Conservation (phyloP, 2,797 vertebrate species). For the Melopsittacus undulatus region DNA sequence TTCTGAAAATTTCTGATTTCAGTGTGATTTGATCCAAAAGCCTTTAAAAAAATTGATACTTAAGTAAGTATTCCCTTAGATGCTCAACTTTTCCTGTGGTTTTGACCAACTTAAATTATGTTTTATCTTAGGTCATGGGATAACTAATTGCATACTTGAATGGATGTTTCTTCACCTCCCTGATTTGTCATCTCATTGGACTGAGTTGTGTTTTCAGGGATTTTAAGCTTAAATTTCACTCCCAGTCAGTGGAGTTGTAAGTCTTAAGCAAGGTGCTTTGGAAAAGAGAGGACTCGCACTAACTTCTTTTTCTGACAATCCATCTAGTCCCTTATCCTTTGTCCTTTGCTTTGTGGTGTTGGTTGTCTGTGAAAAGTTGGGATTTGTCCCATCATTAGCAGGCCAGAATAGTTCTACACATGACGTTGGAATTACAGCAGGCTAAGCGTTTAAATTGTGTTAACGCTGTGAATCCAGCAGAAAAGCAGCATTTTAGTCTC, state of each 20-base stretch:
- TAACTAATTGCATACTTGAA: not conserved
- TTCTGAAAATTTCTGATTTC: not conserved
- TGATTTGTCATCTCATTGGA: not conserved
- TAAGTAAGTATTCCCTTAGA: not conserved
- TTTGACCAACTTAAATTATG: not conserved
- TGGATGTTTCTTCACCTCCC: not conserved
- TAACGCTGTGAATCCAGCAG: not conserved
- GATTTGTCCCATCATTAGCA: not conserved
- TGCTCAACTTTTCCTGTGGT: not conserved
- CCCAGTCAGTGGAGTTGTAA: not conserved
- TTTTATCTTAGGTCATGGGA: not conserved
- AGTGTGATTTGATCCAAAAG: not conserved
- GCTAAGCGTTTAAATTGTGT: not conserved
- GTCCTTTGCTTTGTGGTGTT: not conserved
- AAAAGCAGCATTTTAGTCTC: not conserved
- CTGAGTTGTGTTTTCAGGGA: not conserved
- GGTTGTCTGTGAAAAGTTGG: not conserved
- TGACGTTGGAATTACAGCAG: not conserved
- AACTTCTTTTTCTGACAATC: not conserved
- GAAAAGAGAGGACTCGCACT: not conserved
- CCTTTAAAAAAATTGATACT: not conserved
- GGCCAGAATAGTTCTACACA: not conserved
- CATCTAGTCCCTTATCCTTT: not conserved
- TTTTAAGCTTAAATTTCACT: not conserved
- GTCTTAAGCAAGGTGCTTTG: not conserved